Evolutionary conservation across 1,140 invertebrate species (phyloP).

Genomic region (Amphibalanus amphitrite): DNA sequence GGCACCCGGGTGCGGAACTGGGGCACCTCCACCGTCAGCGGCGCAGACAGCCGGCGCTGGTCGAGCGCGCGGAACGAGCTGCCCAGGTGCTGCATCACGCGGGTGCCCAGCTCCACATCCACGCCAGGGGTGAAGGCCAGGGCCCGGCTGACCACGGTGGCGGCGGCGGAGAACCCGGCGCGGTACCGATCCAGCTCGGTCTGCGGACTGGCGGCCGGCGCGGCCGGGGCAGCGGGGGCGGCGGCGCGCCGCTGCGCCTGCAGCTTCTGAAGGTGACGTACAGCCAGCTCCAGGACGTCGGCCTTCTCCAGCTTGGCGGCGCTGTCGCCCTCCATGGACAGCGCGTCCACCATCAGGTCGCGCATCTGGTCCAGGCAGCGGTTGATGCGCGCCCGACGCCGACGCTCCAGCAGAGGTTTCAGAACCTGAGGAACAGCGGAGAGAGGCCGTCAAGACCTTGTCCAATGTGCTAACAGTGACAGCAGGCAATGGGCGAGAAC

Average conservation of each 20-base stretch:
- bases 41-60: slow-evolving; percentile 12
- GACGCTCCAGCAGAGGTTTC: slow-evolving; percentile 90
- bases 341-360: slow-evolving; percentile 69
- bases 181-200: slow-evolving; percentile 67
- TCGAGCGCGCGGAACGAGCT: slow-evolving; percentile 55
- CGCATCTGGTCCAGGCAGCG: slow-evolving; percentile 82
- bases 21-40: slow-evolving; percentile 18
- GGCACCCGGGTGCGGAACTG: slow-evolving; percentile 5
- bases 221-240: slow-evolving; percentile 19
- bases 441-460: too few relatives aligned
- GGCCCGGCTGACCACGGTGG: slow-evolving; percentile 74
- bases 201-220: slow-evolving; percentile 35
- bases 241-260: slow-evolving; percentile 48
- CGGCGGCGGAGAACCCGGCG: slow-evolving; percentile 78
- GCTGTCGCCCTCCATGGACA: slow-evolving; percentile 69
- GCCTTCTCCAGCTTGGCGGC: slow-evolving; percentile 90
- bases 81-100: slow-evolving; percentile 70
- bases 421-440: slow-evolving; percentile 42
- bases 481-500: too few relatives aligned
- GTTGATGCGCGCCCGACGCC: slow-evolving; percentile 82
- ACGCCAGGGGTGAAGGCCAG: slow-evolving; percentile 66
- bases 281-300: slow-evolving; percentile 87
- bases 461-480: too few relatives aligned
- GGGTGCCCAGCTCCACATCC: slow-evolving; percentile 62
- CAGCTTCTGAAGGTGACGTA: slow-evolving; percentile 70